Conservation (phyloP, 2,797 vertebrate species). For the Arremon aurantiirostris region DNA sequence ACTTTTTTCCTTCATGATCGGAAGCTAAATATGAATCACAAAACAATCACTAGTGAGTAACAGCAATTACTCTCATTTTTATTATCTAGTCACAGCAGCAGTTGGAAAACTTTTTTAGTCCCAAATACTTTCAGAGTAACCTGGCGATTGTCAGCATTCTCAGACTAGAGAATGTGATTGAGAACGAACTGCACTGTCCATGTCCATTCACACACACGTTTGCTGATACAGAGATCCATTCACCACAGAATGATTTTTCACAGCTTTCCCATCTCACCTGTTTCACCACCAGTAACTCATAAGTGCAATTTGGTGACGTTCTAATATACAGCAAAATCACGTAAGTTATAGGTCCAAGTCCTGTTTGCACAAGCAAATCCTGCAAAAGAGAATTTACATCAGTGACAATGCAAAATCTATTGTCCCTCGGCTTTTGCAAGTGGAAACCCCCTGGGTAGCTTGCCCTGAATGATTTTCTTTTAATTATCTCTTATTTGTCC, state of each 20-base stretch:
- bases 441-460: neutral
- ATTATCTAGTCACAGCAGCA: neutral
- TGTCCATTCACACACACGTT: neutral
- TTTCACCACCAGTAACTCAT: neutral
- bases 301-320: neutral
- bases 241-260: neutral
- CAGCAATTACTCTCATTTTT: neutral
- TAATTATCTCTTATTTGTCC: neutral
- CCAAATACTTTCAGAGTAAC: neutral
- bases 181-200: neutral
- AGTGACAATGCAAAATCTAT: neutral
- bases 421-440: neutral
- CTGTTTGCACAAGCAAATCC: conserved; percentile 30
- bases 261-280: neutral
- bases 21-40: conserved; percentile 42
- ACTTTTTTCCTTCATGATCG: neutral
- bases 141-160: neutral
- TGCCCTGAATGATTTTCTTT: neutral
- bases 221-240: neutral
- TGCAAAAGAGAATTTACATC: neutral
- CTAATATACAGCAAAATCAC: neutral
- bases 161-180: neutral
- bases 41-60: conserved; percentile 27
- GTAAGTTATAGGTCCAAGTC: neutral
- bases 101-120: neutral